phyloP scores from a whole-genome alignment of 1,140 invertebrate genomes.

The Theocolax elegans region DNA sequence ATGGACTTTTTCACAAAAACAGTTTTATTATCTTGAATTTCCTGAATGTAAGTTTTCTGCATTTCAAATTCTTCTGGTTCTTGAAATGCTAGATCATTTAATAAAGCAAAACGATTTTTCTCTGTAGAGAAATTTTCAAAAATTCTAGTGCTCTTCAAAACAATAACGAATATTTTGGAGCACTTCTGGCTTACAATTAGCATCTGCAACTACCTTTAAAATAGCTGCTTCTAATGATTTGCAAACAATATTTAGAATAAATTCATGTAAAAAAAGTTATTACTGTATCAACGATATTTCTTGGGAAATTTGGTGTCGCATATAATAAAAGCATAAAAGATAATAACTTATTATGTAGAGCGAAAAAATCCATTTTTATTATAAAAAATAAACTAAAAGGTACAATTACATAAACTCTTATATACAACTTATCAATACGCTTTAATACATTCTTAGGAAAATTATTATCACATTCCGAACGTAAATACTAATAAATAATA shows the following conservation, averaged over 20 bases:
- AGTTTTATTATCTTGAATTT: neutral
- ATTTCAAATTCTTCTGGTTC: slow-evolving; percentile 1
- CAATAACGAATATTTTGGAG: neutral
- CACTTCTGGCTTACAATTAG: neutral
- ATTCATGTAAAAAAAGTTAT: slow-evolving; percentile 18
- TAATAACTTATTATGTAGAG: no score
- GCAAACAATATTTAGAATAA: slow-evolving; percentile 8
- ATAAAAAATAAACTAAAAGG: no score
- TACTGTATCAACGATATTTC: slow-evolving; percentile 17
- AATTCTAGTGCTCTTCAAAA: neutral
- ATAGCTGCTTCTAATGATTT: neutral
- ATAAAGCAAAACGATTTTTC: slow-evolving; percentile 10
- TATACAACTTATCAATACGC: no score
- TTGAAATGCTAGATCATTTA: slow-evolving; percentile 14
- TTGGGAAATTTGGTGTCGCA: slow-evolving; percentile 12
- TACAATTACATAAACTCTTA: no score
- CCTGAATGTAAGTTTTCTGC: neutral
- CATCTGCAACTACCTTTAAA: slow-evolving; percentile 4
- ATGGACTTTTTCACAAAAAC: neutral
- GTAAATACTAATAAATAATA: no score
- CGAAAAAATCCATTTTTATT: slow-evolving; percentile 21
- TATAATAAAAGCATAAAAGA: slow-evolving; percentile 27
- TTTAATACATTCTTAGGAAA: no score
- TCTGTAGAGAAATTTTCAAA: slow-evolving; percentile 21
- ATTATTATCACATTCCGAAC: no score